Base-by-base conservation (phyloP, 2,113 vertebrate species). In the Python bivittatus region DNA sequence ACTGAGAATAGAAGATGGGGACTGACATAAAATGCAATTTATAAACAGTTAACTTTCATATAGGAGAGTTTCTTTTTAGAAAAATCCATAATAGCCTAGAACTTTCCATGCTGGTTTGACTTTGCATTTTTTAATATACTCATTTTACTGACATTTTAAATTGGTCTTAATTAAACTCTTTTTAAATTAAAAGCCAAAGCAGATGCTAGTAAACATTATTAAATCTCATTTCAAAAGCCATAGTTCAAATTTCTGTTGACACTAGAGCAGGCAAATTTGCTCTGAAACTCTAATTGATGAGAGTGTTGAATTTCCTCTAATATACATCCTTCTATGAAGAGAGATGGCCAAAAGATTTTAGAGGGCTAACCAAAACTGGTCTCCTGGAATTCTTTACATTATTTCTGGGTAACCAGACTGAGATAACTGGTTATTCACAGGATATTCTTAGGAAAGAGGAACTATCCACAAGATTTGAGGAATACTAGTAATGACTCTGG, bases 171-270 rank as follows among this genome's bases (percentile, higher is more conserved):
- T 93, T 64, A n/a, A 95, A 5, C 0, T 91, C 84, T 27, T 56
- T n/a, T 44, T 58, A 12, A 92, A 0, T 60, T 60, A 91, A 89
- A 64, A 86, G 11, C 57, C 86, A 93, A 91, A 38, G 64, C 0
- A 90, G 86, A 2, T 92, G 84, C 88, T 9, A 79, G 23, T 38
- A 94, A 95, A 91, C 6, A 56, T 90, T 89, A 86, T 7, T 79
- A 91, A 93, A 93, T 89, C 57, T 90, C 58, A 79, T 61, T 91
- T 92, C 9, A 7, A 88, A 93, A 92, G 25, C 22, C 61, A 90
- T 6, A 88, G 58, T 91, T 93, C 64, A 87, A 79, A 79, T 1
- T 94, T 93, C 25, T 89, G 44, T 87, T 92, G 89, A 25, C 8
- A 54, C 53, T 79, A 64, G 15, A 92, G 15, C 79, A 94, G 0